Evolutionary conservation across 1,140 invertebrate species (phyloP), one percentile per base, ranked within the genome.

Genomic region (Triops longicaudatus): DNA sequence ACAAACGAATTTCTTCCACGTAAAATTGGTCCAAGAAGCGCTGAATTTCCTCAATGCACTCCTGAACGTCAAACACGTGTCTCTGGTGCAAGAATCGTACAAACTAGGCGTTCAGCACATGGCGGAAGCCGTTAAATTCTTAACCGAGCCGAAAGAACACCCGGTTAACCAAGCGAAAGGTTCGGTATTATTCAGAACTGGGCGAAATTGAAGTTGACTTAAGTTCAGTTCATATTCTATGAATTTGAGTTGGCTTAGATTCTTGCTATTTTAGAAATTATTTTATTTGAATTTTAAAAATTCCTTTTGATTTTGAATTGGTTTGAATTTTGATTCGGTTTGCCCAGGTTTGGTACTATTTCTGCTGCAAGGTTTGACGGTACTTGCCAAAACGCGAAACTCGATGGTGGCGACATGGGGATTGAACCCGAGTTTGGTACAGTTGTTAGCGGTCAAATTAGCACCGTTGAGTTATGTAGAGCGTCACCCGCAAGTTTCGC

Each of bases 341-440:
- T n/a, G n/a, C n/a, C n/a, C n/a, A n/a, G n/a, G n/a, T n/a, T n/a
- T n/a, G n/a, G n/a, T n/a, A n/a, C n/a, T n/a, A 3, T 63, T 63
- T 63, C 50, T 63, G 14, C 17, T 63, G 50, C 50, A 63, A 63
- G 50, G 50, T 17, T 63, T 63, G 14, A 63, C 50, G 22, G 50
- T 63, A 63, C 22, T 63, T 6, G 50, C 50, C 14, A 63, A 63
- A 63, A 14, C 50, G 28, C 74, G 42, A 22, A 75, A 17, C 7
- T 75, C 26, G 37, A 75, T 50, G 74, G 74, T 9, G 63, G 41
- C 41, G 37, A 43, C 26, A 28, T 75, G 42, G 74, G n/a, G 42
- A n/a, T 50, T 75, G 17, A 26, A 44, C 17, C 63, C 74, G 27
- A 75, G 42, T 75, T 50, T 75, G 74, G 74, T 75, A 44, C 22